Evolutionary conservation across 2,113 vertebrate genomes (phyloP).

Genomic region (Eupsittula cactorum): DNA sequence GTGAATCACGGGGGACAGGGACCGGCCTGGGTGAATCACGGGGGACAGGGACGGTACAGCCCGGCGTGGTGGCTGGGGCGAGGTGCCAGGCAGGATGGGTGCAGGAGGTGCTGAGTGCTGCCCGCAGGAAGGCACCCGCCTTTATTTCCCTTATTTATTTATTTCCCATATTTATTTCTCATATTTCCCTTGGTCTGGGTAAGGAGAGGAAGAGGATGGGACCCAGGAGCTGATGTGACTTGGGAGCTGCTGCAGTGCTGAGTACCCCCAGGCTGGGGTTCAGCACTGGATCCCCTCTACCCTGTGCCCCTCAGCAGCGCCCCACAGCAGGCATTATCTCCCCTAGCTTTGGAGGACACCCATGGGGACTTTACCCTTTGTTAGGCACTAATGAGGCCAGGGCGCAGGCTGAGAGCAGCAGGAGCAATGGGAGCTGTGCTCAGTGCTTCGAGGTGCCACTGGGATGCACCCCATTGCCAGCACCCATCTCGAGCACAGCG

Average conservation of each 20-base stretch:
- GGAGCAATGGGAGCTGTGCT: neutral
- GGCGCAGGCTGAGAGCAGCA: neutral
- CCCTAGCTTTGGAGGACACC: neutral
- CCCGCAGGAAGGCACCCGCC: neutral
- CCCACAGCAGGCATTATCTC: neutral
- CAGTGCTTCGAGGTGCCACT: neutral
- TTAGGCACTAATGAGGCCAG: neutral
- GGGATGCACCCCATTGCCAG: neutral
- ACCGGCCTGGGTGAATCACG: neutral
- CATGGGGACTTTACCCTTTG: neutral
- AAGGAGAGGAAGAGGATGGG: rapidly evolving
- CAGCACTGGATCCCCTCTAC: neutral
- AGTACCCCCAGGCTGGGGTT: neutral
- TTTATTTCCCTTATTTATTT: neutral
- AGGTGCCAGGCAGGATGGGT: neutral
- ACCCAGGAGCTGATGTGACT: rapidly evolving
- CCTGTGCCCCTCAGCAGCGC: neutral
- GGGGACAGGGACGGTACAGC: neutral
- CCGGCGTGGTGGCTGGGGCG: neutral
- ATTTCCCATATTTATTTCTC: neutral
- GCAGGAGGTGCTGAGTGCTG: neutral
- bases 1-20: constrained; percentile 55
- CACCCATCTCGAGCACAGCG: neutral
- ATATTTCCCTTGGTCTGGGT: neutral
- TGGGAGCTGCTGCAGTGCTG: neutral